Conservation (phyloP, 2,113 vertebrate species). For the Chaenocephalus aceratus region DNA sequence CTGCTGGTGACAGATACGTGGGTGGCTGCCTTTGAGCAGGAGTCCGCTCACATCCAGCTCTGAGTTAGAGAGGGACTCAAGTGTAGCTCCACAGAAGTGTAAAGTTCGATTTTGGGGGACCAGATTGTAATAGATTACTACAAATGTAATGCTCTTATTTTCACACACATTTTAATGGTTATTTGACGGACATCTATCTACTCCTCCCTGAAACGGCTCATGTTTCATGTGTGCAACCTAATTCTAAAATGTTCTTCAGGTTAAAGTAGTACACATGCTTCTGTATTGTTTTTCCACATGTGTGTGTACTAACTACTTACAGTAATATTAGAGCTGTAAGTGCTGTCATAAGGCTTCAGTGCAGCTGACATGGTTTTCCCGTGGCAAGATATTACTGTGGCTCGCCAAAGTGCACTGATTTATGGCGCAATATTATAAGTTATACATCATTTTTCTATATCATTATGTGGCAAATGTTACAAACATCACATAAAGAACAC, state of each 20-base stretch:
- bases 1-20: constrained; percentile 39
- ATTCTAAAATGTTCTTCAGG: background rate
- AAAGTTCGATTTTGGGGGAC: background rate
- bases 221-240: background rate
- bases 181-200: background rate
- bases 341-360: no score
- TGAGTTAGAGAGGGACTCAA: background rate
- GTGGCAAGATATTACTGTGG: no score
- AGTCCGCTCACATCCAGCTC: constrained; percentile 15
- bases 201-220: background rate
- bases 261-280: no score
- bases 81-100: background rate
- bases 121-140: background rate
- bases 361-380: no score
- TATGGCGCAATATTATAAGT: no score
- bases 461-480: no score
- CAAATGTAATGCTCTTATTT: background rate
- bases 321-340: no score
- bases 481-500: no score
- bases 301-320: no score
- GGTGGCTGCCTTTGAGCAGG: constrained; percentile 25
- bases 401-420: no score
- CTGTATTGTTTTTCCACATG: no score
- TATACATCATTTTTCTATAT: no score
- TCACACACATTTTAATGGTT: background rate